Evolutionary conservation across 2,113 vertebrate genomes (phyloP), one percentile per base, ranked within the genome.

Genomic region (human): DNA sequence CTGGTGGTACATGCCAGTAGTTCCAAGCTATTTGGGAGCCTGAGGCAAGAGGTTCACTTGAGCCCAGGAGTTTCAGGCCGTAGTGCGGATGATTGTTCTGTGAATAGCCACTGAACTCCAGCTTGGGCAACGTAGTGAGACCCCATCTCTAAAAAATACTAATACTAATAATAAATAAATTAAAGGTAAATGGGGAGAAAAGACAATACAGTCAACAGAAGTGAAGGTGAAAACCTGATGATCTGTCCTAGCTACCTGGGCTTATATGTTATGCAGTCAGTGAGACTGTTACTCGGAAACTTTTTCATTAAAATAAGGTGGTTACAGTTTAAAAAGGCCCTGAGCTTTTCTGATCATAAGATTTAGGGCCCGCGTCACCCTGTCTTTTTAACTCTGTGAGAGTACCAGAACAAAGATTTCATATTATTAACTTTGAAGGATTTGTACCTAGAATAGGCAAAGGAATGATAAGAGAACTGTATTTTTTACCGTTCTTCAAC

Each of bases 171-270:
- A 68, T 68, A 7, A 68, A 68, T n/a, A 3, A 35, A 35, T 35
- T 32, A 97, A 97, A 97, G 94, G 94, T 98, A 98, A 98, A 97
- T 50, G 78, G 68, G 27, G 96, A 97, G 93, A 97, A 98, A 97
- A 98, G 87, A 96, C 94, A 96, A 72, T 90, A 89, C 96, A 97
- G 93, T 83, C 96, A 97, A 91, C 97, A 92, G 45, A 93, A 98
- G 93, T 98, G 96, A 98, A 98, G 98, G 97, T 98, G 98, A 98
- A 96, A 98, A 94, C 96, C 45, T 94, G 97, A 96, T 98, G 98
- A 97, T 97, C 97, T 98, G 93, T 98, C 55, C 12, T 86, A 75
- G 79, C 98, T 97, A 93, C 94, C 85, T 96, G 82, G 97, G 83
- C 96, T 98, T 87, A 82, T 97, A 84, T 97, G 90, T 97, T 98